These are phyloP conservation scores for Muscicapa adusta DNA, from an alignment of 2,113 vertebrate species.

Conservation along the genomic window DNA sequence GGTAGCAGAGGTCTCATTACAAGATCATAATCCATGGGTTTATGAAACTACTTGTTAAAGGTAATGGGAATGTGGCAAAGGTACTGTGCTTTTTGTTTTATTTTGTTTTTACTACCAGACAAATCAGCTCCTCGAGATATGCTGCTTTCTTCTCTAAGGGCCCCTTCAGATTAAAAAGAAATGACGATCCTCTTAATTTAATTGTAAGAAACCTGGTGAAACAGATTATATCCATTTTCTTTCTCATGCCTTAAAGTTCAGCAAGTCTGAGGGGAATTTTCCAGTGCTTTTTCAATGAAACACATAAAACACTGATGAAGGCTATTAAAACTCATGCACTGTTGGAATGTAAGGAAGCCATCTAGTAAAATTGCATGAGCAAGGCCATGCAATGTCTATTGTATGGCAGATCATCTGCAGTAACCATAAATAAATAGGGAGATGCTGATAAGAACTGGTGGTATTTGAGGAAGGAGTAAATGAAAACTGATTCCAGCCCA, in stretches of 20 bases:
- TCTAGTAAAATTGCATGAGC: background rate
- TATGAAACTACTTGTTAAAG: background rate
- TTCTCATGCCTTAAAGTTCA: background rate
- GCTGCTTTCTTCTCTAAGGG: background rate
- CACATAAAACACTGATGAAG: background rate
- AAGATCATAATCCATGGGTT: background rate
- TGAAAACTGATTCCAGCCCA: background rate
- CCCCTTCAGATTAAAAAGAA: background rate
- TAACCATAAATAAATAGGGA: background rate
- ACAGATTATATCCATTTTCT: background rate
- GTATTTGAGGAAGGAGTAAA: background rate
- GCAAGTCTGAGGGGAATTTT: background rate
- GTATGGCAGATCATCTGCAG: background rate
- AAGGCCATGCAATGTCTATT: background rate
- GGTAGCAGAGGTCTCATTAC: background rate
- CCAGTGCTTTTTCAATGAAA: background rate
- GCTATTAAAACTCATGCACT: background rate
- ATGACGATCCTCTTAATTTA: rapidly evolving
- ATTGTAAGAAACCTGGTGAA: background rate
- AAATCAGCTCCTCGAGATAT: background rate
- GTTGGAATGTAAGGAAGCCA: background rate
- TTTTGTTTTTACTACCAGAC: background rate
- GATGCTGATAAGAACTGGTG: background rate
- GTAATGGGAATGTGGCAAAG: background rate
- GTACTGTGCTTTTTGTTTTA: background rate